These are phyloP conservation scores for Penaeus chinensis DNA, from an alignment of 1,140 invertebrate species.

Conservation along the genomic window DNA sequence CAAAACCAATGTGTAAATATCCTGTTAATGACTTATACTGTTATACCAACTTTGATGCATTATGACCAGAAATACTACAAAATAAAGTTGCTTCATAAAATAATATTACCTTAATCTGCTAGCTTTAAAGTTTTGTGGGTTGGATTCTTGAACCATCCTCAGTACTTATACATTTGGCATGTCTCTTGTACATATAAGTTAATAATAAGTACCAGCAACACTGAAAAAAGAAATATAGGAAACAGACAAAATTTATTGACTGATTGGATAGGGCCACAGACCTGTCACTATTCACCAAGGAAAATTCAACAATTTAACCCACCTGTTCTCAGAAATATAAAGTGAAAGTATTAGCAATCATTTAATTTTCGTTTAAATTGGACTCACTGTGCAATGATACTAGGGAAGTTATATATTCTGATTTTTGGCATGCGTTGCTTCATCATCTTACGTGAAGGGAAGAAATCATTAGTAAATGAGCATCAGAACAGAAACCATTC, in stretches of 20 bases:
- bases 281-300: too few species aligned
- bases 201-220: background rate
- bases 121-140: conserved; percentile 27
- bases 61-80: conserved; percentile 44
- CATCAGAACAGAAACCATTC: background rate
- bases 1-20: conserved; percentile 42
- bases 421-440: conserved; percentile 1
- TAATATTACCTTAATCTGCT: conserved; percentile 27
- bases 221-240: background rate
- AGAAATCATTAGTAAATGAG: background rate
- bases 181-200: background rate
- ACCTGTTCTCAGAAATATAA: conserved; percentile 35
- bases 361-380: conserved; percentile 4
- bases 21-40: conserved; percentile 32
- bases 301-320: conserved; percentile 32
- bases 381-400: conserved; percentile 11
- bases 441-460: background rate
- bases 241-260: background rate
- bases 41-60: conserved; percentile 36
- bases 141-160: conserved; percentile 44
- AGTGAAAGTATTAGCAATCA: background rate
- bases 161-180: conserved; percentile 1
- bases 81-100: conserved; percentile 32
- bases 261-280: too few species aligned
- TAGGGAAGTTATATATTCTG: conserved; percentile 26